phyloP scores from a whole-genome alignment of 2,797 vertebrate species.

The Tympanoctomys barrerae region DNA sequence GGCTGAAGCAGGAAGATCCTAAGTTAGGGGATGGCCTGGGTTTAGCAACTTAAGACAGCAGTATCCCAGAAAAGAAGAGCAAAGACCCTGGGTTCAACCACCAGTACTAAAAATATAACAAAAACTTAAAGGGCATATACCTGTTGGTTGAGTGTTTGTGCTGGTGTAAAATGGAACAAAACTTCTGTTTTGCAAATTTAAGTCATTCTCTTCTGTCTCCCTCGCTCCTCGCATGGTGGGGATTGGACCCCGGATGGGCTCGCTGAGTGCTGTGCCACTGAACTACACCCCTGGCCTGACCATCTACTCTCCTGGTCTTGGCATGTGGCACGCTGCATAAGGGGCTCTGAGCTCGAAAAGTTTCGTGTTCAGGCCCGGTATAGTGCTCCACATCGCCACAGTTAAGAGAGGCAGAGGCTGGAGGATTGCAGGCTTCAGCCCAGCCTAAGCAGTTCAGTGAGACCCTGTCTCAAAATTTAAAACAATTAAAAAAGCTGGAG shows the following conservation, averaged over 20 bases:
- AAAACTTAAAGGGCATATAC: background rate
- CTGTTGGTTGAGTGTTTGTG: background rate
- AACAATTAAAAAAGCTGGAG: background rate
- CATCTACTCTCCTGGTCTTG: background rate
- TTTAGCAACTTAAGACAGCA: background rate
- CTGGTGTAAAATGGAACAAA: background rate
- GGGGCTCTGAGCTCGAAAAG: conserved; percentile 10
- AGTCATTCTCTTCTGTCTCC: background rate
- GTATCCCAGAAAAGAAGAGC: background rate
- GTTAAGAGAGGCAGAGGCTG: background rate
- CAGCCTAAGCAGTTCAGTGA: background rate
- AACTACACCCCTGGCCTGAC: background rate
- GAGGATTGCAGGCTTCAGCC: background rate
- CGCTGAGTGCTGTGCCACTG: background rate
- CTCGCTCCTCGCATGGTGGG: background rate
- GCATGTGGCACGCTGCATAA: background rate
- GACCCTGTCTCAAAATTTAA: background rate
- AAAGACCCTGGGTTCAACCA: background rate
- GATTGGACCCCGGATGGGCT: no score
- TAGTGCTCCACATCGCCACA: background rate
- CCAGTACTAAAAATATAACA: background rate
- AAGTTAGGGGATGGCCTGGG: background rate
- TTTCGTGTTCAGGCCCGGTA: background rate
- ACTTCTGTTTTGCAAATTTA: background rate
- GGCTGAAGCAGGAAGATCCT: background rate